Percentiles rank a stretch among this genome's conserved stretches.
Evolutionary conservation across 2,888 invertebrate species (phyloP).

Genomic region (Lithophane socia): DNA sequence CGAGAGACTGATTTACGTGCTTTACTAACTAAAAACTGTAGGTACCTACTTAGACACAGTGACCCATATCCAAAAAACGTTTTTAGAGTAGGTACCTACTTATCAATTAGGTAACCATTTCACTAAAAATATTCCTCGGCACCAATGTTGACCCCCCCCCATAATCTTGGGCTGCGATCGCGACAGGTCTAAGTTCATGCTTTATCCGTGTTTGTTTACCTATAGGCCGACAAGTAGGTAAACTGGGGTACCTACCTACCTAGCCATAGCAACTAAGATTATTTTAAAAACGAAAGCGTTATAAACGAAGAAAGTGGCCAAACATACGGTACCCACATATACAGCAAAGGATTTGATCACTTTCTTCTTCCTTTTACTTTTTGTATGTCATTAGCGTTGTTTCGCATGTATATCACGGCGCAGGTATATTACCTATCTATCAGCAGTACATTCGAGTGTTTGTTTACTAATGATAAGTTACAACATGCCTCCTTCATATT

Average conservation of each 20-base stretch:
- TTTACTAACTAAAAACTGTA: no score
- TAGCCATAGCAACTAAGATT: background rate
- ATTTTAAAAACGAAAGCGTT: slow-evolving; percentile 43
- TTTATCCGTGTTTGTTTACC: background rate
- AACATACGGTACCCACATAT: slow-evolving; percentile 14
- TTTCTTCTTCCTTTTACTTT: slow-evolving; percentile 63
- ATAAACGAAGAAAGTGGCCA: slow-evolving; percentile 37
- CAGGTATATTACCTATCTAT: slow-evolving; percentile 43
- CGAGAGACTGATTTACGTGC: no score
- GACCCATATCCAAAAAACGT: no score
- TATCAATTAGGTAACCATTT: no score
- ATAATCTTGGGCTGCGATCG: no score
- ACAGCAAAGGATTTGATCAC: slow-evolving; percentile 41
- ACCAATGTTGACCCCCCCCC: no score
- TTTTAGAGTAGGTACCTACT: no score
- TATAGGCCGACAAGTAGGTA: background rate
- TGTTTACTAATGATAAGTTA: slow-evolving; percentile 69
- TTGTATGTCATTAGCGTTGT: slow-evolving; percentile 44
- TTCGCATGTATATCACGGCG: slow-evolving; percentile 52
- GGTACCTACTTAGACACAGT: no score
- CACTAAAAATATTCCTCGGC: no score
- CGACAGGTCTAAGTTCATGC: no score
- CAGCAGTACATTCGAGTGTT: slow-evolving; percentile 58
- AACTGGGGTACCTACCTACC: background rate
- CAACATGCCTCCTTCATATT: slow-evolving; percentile 61